Base-by-base conservation (phyloP, 2,888 invertebrate species). In the Pachydiplax longipennis region DNA sequence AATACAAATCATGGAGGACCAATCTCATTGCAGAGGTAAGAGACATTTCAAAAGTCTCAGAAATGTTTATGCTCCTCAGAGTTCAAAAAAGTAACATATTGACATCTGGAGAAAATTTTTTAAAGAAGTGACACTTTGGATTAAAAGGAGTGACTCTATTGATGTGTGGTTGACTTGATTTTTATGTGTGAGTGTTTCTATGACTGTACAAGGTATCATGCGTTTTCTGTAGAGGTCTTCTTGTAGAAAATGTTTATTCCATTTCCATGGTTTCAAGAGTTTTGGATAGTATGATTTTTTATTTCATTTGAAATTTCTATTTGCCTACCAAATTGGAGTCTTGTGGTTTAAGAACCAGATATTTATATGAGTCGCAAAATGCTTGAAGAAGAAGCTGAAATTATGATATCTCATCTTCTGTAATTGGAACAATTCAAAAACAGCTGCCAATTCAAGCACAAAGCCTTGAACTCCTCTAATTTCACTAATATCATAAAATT, bases 1-100 rank as follows among this genome's bases (percentile, higher is more conserved):
- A 65, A 87, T 82, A 61, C 87, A 61, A 87, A 61, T n/a, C 87
- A n/a, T 87, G 87, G 87, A 87, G 87, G 87, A 87, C 87, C 87
- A 87, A 87, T 61, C 37, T 37, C 40, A 65, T 37, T 35, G 58
- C 53, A 58, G 58, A 83, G 83, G 40, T 81, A 37, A 37, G 18
- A 15, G 81, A 37, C 22, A 10, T 4, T 25, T 18, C 53, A n/a
- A 15, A 44, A 82, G 5, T 53, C 81, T 44, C 44, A 2, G 15
- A 73, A 73, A 22, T 31, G 15, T 53, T 18, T 53, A 53, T 53
- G 53, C 53, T 53, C 53, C 53, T 53, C 53, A 18, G 73, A 31
- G 73, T 73, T 73, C 25, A 15, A 83, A 82, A 53, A 8, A 25
- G 44, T 44, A 37, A 48, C 0, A 61, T 61, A 15, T n/a, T 35